phyloP scores from a whole-genome alignment of 2,888 invertebrate species.

The Strigamia maritima region DNA sequence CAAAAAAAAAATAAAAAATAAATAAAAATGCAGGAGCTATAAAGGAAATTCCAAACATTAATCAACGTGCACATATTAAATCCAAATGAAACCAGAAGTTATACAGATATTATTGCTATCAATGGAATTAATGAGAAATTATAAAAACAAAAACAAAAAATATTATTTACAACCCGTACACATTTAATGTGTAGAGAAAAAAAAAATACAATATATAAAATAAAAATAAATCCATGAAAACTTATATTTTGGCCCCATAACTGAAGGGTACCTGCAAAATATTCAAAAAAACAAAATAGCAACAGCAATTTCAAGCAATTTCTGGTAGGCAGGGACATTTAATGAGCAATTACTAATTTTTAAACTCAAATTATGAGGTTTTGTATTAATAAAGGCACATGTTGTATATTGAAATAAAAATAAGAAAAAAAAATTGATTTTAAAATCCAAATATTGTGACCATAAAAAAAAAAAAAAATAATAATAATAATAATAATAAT shows the following conservation, averaged over 20 bases:
- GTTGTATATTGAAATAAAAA: background rate
- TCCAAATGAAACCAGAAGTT: background rate
- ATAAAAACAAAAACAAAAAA: background rate
- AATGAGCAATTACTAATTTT: slow-evolving; percentile 4
- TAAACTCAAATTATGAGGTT: background rate
- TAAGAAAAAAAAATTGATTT: background rate
- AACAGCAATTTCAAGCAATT: background rate
- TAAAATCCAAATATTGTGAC: slow-evolving; percentile 10
- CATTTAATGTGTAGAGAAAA: background rate
- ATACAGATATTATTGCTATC: background rate
- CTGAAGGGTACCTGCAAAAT: slow-evolving; percentile 16
- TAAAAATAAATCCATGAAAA: background rate
- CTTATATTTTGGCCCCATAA: background rate
- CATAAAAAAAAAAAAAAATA: background rate
- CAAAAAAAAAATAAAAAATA: background rate
- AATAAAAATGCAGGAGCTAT: background rate
- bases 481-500: background rate
- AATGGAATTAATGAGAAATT: background rate
- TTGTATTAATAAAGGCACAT: slow-evolving; percentile 9
- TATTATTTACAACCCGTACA: slow-evolving; percentile 23
- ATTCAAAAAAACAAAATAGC: background rate
- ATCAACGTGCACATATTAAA: background rate
- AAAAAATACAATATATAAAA: background rate
- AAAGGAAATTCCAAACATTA: background rate
- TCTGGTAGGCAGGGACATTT: slow-evolving; percentile 11